These are phyloP conservation scores for Ips typographus DNA, from an alignment of 1,140 invertebrate species.

Conservation along the genomic window DNA sequence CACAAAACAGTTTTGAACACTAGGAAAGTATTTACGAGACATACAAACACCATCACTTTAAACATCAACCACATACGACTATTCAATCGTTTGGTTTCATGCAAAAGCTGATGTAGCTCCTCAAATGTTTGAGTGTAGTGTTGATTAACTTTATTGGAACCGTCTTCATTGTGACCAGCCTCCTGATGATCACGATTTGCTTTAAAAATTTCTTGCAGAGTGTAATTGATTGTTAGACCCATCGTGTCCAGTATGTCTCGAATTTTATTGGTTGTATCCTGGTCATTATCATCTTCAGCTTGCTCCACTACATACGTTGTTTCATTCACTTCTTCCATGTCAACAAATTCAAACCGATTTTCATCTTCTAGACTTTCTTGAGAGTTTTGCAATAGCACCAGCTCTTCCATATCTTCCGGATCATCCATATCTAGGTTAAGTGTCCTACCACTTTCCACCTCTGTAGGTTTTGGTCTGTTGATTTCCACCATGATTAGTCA, in stretches of 20 bases:
- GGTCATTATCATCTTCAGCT: not conserved
- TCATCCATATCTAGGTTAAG: conserved; percentile 2
- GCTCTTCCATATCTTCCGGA: conserved; percentile 10
- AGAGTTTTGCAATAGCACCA: not conserved
- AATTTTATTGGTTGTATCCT: conserved; percentile 9
- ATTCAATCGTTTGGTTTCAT: conserved; percentile 2
- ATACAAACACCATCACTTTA: conserved; percentile 14
- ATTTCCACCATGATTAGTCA: conserved; percentile 15
- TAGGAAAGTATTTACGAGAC: conserved; percentile 10
- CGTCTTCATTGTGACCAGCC: not conserved
- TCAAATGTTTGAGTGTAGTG: conserved; percentile 1
- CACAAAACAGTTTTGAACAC: conserved; percentile 5
- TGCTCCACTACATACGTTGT: not conserved
- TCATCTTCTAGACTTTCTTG: not conserved
- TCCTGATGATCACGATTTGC: not conserved
- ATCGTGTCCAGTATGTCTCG: conserved; percentile 19
- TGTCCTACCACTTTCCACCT: not conserved
- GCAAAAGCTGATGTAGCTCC: conserved; percentile 6
- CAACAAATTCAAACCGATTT: conserved; percentile 18
- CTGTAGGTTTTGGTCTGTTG: conserved; percentile 1
- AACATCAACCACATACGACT: conserved; percentile 20
- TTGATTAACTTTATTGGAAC: not conserved
- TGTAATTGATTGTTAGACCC: conserved; percentile 17
- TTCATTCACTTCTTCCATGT: conserved; percentile 1
- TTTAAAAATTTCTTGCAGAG: conserved; percentile 18